phyloP scores from a whole-genome alignment of 2,888 invertebrate genomes.

The Autographa gamma region DNA sequence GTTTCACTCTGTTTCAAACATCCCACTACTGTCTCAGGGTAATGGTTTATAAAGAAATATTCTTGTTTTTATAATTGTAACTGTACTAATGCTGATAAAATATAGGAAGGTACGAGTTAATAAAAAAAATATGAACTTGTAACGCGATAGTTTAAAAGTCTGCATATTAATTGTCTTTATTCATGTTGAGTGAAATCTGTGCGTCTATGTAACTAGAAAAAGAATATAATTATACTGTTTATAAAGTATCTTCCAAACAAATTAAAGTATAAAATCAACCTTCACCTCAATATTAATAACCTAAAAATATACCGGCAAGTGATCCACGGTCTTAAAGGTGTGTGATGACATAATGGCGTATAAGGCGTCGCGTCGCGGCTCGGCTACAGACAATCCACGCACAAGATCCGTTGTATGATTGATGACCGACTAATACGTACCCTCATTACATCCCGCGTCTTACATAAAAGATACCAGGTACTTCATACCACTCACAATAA shows the following conservation, averaged over 20 bases:
- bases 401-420: conserved; percentile 72
- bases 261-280: conserved; percentile 34
- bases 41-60: no score
- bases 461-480: conserved; percentile 59
- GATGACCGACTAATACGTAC: conserved; percentile 75
- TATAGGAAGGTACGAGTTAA: no score
- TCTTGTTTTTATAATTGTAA: no score
- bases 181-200: neutral
- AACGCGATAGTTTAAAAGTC: no score
- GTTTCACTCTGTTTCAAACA: no score
- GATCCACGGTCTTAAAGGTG: conserved; percentile 67
- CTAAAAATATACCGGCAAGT: conserved; percentile 54
- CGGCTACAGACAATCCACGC: conserved; percentile 69
- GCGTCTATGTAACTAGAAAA: no score
- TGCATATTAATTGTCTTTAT: no score
- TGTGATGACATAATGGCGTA: conserved; percentile 68
- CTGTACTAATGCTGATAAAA: no score
- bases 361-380: conserved; percentile 51
- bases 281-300: conserved; percentile 55
- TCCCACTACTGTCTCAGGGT: no score
- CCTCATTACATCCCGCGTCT: conserved; percentile 70
- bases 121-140: no score
- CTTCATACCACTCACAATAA: conserved; percentile 42
- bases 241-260: neutral
- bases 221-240: no score